Percentiles rank a stretch among this genome's conserved stretches.
Conservation (phyloP, 2,888 invertebrate genomes). For the Diadegma fenestrale region DNA sequence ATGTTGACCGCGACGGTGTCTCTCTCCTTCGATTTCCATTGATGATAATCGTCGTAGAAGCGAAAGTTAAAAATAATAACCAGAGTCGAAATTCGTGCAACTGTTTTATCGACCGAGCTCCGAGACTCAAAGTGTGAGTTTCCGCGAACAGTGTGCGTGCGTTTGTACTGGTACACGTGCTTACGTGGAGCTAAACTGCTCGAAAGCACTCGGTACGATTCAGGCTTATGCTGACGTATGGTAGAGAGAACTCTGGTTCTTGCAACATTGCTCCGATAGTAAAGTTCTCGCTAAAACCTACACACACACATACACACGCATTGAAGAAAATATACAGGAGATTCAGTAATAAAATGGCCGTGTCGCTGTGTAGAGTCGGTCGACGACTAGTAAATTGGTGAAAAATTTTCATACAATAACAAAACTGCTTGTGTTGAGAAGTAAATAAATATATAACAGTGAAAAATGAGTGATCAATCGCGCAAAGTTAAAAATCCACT, state of each 20-base stretch:
- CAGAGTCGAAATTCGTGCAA: background rate
- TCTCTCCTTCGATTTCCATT: background rate
- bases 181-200: slow-evolving; percentile 69
- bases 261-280: background rate
- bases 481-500: slow-evolving; percentile 88
- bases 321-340: background rate
- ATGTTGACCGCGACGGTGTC: background rate
- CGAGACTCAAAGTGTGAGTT: background rate
- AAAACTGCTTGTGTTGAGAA: background rate
- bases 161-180: slow-evolving; percentile 60
- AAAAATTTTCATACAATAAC: background rate
- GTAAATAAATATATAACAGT: slow-evolving; percentile 3
- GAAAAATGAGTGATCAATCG: slow-evolving; percentile 84
- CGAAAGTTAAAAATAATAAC: background rate
- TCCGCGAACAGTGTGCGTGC: background rate
- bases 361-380: slow-evolving; percentile 51
- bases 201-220: slow-evolving; percentile 15
- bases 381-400: slow-evolving; percentile 34
- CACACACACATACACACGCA: background rate
- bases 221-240: slow-evolving; percentile 39
- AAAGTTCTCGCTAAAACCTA: slow-evolving; percentile 4
- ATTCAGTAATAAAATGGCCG: slow-evolving; percentile 67
- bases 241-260: slow-evolving; percentile 23
- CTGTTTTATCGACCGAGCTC: slow-evolving; percentile 28
- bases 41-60: too few relatives aligned